Base-by-base conservation (phyloP, 2,797 vertebrate genomes). In the Holocentrus rufus region DNA sequence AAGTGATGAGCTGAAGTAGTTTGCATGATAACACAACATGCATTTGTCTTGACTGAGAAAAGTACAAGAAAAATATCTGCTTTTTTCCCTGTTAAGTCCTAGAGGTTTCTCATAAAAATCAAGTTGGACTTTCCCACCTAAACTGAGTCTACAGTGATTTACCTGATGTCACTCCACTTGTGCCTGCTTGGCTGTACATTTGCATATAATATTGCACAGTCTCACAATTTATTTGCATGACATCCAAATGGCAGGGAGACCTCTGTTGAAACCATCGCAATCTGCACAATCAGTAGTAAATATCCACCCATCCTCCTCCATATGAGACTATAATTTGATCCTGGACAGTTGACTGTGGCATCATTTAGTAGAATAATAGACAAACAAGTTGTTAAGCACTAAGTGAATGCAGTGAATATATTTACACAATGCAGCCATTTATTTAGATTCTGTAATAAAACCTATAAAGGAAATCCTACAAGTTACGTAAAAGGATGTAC, bases 221-320 rank as follows among this genome's bases (percentile, higher is more conserved):
- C 72, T 68, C 56, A 17, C 70, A 60, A 59, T 76, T 74, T 64
- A 89, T 92, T 91, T 91, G 87, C 86, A 91, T 91, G 58, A 46
- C 85, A 90, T 76, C 77, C 86, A 90, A 92, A 91, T 89, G 63
- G 76, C 65, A 1, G 0, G 23, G 74, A 74, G 64, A 11, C 59
- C 47, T 53, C 76, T 85, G 81, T 86, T 86, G 73, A 86, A 76
- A 82, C 20, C 18, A 25, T 36, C 20, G 4, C 25, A 53, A 34
- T 23, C 25, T 27, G 25, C 25, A 27, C 25, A 2, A 27, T 27
- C 74, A 86, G 72, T 56, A 61, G 56, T 49, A 60, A n/a, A 46
- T 20, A 27, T 25, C 49, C 47, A 31, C 49, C 27, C 49, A 42
- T 31, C 47, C 25, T 23, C 42, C 0, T 0, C 80, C 85, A 79